Base-by-base conservation (phyloP, 2,888 invertebrate genomes). In the Ophioninae sp. region DNA sequence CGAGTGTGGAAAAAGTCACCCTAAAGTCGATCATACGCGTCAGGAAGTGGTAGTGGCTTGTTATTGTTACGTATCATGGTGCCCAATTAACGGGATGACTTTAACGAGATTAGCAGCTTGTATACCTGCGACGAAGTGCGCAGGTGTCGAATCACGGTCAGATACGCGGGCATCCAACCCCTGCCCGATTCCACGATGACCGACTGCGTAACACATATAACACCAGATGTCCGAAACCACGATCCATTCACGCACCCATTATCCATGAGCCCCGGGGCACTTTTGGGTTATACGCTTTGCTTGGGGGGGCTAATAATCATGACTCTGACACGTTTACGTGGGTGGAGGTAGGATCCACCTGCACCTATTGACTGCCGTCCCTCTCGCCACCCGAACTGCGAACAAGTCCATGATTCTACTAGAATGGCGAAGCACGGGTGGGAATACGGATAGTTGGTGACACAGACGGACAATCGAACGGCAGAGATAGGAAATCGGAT, bases 141-240 rank as follows among this genome's bases (percentile, higher is more conserved):
- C 90, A 89, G 90, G 89, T 90, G 90, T 85, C 86, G 88, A 88
- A 88, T 88, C 88, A 85, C 87, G 84, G 82, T 81, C 56, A 17
- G 56, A 64, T 69, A 44, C 67, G 20, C 50, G 20, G 57, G 37
- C 62, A 59, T 83, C 81, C 62, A 57, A 65, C n/a, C 23, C n/a
- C 13, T 44, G 65, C 41, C n/a, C 44, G 44, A 44, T 10, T 44
- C 23, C 37, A 65, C 39, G 70, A 65, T 68, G 59, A 70, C 65
- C 62, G 41, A 61, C 65, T 13, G 70, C 23, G 57, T 73, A n/a
- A 73, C 50, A 39, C 20, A 23, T 21, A 23, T n/a, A 8, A 44
- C 84, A 56, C 85, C 89, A 89, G 87, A 88, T 89, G 89, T 86
- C 61, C 73, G 81, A 87, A 89, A 88, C 88, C 88, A 87, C 85